Percentiles rank a stretch among this genome's conserved stretches.
These are phyloP conservation scores for Sandelia bainsii DNA, from an alignment of 2,797 vertebrate genomes.

Conservation along the genomic window DNA sequence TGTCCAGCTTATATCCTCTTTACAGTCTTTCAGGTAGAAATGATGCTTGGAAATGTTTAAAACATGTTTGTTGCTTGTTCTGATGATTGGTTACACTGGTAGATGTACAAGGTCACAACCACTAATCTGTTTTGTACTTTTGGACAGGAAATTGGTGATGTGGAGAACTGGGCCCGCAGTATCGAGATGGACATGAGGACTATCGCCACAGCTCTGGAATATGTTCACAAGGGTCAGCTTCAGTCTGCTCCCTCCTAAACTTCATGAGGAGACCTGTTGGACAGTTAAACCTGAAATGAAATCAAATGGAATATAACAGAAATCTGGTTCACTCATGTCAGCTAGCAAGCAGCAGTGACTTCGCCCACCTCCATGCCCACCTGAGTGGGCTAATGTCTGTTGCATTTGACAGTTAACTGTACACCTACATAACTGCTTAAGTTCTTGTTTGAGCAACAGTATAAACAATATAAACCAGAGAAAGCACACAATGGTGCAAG, in stretches of 20 bases:
- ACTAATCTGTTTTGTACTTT: background rate
- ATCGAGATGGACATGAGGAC: constrained; percentile 99
- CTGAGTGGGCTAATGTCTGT: background rate
- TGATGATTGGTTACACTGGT: background rate
- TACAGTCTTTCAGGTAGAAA: background rate
- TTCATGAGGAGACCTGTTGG: background rate
- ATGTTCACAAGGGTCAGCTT: constrained; percentile 92
- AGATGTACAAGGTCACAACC: background rate
- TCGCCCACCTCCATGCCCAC: background rate
- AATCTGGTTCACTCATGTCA: background rate
- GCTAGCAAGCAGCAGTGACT: constrained; percentile 11
- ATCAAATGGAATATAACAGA: constrained; percentile 36
- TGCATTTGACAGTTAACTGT: constrained; percentile 1
- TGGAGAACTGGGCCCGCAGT: constrained; percentile 97
- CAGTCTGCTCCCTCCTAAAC: constrained; percentile 88
- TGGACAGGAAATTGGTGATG: constrained; percentile 94
- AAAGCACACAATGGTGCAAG: background rate
- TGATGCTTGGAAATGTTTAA: background rate
- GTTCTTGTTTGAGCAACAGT: background rate
- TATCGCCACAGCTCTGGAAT: constrained; percentile 93
- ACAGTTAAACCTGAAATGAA: constrained; percentile 25
- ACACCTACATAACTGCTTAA: background rate
- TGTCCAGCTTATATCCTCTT: background rate
- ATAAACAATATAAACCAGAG: background rate
- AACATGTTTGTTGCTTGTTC: background rate